Conservation (phyloP, 2,113 vertebrate genomes). For the Shinisaurus crocodilurus region DNA sequence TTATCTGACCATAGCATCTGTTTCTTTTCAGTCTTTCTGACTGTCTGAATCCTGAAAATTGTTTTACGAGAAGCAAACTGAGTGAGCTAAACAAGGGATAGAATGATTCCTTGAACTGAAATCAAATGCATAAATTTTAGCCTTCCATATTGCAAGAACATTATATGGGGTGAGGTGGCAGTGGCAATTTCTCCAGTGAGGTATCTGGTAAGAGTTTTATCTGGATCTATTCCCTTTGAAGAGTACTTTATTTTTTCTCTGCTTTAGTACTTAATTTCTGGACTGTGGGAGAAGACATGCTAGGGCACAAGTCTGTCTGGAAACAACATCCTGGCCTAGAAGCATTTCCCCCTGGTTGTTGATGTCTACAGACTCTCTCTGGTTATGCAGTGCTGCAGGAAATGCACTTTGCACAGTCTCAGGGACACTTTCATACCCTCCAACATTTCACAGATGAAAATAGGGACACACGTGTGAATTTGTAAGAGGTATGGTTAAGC, state of each 20-base stretch:
- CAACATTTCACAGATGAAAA: too few species aligned
- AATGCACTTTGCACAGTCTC: neutral
- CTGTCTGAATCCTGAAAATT: neutral
- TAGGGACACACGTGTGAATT: too few species aligned
- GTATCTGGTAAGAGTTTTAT: neutral
- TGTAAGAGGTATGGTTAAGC: too few species aligned
- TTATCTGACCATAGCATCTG: slow-evolving; percentile 19
- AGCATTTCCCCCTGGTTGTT: neutral
- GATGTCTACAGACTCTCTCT: neutral
- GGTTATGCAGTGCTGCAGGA: neutral
- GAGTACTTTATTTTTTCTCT: neutral
- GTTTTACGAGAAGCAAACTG: neutral
- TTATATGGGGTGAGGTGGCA: neutral
- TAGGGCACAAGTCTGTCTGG: neutral
- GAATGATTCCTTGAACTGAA: neutral
- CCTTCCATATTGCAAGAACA: neutral
- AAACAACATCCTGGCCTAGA: neutral
- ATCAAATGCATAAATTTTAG: neutral
- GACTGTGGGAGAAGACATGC: neutral
- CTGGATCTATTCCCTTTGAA: neutral
- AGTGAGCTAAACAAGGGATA: neutral
- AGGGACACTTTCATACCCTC: too few species aligned
- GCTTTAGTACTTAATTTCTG: neutral
- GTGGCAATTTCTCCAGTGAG: neutral
- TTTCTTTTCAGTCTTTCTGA: slow-evolving; percentile 24